These are phyloP conservation scores for Nilaparvata lugens DNA, from an alignment of 1,140 invertebrate species.

Conservation along the genomic window DNA sequence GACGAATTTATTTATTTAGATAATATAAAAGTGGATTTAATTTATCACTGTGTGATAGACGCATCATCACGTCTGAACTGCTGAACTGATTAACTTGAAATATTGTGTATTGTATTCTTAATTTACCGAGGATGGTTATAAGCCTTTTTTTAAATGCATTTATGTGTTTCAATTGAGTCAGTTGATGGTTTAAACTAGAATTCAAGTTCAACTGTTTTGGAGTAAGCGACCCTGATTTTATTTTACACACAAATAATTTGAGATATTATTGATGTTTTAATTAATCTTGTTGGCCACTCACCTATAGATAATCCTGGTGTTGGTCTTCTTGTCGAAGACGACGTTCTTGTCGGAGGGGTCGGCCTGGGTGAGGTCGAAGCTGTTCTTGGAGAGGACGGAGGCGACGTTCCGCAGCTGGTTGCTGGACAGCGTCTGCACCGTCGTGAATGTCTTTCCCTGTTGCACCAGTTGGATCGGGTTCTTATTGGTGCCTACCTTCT, in stretches of 20 bases:
- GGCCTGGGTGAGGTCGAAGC: slow-evolving; percentile 35
- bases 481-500: slow-evolving; percentile 42
- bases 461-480: slow-evolving; percentile 57
- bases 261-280: neutral
- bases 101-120: too few species aligned
- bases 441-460: slow-evolving; percentile 44
- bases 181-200: too few species aligned
- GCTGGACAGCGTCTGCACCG: slow-evolving; percentile 43
- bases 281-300: slow-evolving; percentile 18
- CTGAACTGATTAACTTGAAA: too few species aligned
- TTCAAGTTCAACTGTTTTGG: too few species aligned
- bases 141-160: too few species aligned
- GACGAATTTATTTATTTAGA: too few species aligned
- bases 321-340: slow-evolving; percentile 44
- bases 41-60: too few species aligned
- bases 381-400: slow-evolving; percentile 45
- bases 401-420: slow-evolving; percentile 50
- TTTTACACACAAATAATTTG: too few species aligned
- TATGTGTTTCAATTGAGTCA: neutral
- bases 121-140: too few species aligned
- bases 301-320: slow-evolving; percentile 50
- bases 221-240: too few species aligned
- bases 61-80: too few species aligned
- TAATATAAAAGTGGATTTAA: too few species aligned
- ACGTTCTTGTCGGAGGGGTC: slow-evolving; percentile 39